phyloP scores from a whole-genome alignment of 53 echinoderm and acorn worm species.

The Echinarachnius parma region DNA sequence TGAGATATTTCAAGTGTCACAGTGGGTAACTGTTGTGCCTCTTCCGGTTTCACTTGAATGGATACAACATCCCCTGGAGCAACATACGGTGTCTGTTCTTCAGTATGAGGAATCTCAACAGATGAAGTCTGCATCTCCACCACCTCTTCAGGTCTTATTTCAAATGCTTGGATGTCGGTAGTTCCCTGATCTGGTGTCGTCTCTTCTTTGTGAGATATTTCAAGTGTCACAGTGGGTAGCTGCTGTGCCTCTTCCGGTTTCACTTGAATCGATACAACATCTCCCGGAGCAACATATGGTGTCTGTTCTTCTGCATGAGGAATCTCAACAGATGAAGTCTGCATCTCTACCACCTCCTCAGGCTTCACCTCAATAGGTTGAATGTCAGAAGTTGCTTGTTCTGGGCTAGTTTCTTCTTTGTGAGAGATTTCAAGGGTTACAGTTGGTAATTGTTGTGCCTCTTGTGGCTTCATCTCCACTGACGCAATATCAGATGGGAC shows the following conservation, averaged over 20 bases:
- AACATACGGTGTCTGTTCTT: background rate
- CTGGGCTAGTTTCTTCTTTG: constrained; percentile 3
- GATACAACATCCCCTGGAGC: constrained; percentile 19
- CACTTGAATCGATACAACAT: constrained; percentile 5
- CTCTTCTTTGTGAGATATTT: constrained; percentile 29
- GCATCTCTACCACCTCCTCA: constrained; percentile 44
- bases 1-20: constrained; percentile 7
- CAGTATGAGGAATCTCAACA: constrained; percentile 1
- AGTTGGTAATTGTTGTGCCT: constrained; percentile 13
- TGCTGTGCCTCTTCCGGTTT: constrained; percentile 51
- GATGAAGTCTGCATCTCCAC: constrained; percentile 8
- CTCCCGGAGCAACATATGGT: background rate
- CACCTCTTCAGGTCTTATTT: background rate
- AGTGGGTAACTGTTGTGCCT: constrained; percentile 9
- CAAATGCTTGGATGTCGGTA: too few relatives aligned
- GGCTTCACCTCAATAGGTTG: constrained; percentile 21
- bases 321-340: constrained; percentile 30
- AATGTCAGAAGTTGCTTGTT: constrained; percentile 31
- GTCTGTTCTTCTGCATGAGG: constrained; percentile 34
- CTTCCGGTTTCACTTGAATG: constrained; percentile 19
- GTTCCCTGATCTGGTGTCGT: too few relatives aligned
- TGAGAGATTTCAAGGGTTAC: constrained; percentile 10
- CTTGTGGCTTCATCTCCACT: constrained; percentile 14
- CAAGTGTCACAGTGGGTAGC: constrained; percentile 33
- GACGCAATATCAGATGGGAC: constrained; percentile 8